phyloP scores from a whole-genome alignment of 2,888 invertebrate genomes.

The Drosophila emarginata region DNA sequence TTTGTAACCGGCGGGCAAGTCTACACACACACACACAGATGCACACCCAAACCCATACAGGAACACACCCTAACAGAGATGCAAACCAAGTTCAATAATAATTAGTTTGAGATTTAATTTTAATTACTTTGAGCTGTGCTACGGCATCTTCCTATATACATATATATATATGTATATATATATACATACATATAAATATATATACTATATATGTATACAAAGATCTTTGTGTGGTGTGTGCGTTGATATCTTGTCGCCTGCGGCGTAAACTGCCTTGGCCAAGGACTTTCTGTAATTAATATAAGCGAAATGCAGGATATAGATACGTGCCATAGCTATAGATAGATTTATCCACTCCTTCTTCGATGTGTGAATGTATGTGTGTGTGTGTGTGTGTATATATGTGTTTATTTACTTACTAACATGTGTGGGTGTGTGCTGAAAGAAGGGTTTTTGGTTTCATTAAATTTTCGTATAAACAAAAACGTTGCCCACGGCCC shows the following conservation, averaged over 20 bases:
- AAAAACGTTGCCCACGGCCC: conserved; percentile 40
- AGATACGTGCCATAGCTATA: conserved; percentile 15
- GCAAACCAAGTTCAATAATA: conserved; percentile 64
- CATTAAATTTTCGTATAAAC: conserved; percentile 56
- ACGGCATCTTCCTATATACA: conserved; percentile 10
- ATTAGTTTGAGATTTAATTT: conserved; percentile 79
- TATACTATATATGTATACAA: neutral
- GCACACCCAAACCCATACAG: neutral
- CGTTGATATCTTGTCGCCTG: conserved; percentile 51
- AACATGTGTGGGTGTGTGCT: conserved; percentile 35
- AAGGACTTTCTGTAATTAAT: conserved; percentile 69
- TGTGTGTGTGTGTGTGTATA: conserved; percentile 7
- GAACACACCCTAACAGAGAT: neutral
- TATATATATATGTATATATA: neutral
- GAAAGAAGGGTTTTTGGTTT: conserved; percentile 62
- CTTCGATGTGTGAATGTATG: neutral
- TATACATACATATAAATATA: neutral
- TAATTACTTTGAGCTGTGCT: conserved; percentile 68
- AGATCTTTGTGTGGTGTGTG: conserved; percentile 2
- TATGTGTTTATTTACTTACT: conserved; percentile 44
- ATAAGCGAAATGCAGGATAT: conserved; percentile 39
- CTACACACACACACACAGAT: conserved; percentile 14
- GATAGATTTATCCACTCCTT: neutral
- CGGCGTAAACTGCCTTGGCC: conserved; percentile 57
- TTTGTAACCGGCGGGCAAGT: conserved; percentile 56